These are phyloP conservation scores for Erpetoichthys calabaricus DNA, from an alignment of 2,797 vertebrate genomes.

Conservation along the genomic window DNA sequence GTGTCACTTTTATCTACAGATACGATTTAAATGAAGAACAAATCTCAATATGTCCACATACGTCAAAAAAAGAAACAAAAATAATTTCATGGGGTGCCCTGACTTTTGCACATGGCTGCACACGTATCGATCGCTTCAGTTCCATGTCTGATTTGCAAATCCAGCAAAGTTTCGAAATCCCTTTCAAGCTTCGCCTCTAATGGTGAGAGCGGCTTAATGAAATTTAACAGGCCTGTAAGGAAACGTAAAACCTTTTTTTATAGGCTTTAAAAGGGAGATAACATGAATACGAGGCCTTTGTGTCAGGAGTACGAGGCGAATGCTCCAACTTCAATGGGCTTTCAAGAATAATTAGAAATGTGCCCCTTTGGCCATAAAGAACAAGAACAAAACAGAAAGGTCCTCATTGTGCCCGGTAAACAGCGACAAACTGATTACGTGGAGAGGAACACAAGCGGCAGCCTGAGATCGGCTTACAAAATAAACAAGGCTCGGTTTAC, in stretches of 20 bases:
- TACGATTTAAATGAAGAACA: too few species aligned
- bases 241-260: constrained; percentile 43
- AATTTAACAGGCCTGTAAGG: constrained; percentile 35
- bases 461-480: constrained; percentile 26
- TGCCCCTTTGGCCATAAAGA: constrained; percentile 32
- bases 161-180: too few species aligned
- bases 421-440: too few species aligned
- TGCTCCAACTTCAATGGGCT: constrained; percentile 27
- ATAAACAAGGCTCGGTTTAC: constrained; percentile 19
- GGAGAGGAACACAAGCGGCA: constrained; percentile 30
- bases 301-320: constrained; percentile 15
- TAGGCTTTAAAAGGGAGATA: constrained; percentile 32
- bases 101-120: too few species aligned
- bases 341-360: constrained; percentile 30
- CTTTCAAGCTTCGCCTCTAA: too few species aligned
- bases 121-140: too few species aligned
- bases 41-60: too few species aligned
- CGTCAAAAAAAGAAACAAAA: too few species aligned
- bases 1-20: too few species aligned
- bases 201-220: background rate
- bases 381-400: constrained; percentile 20
- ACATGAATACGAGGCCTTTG: constrained; percentile 32
- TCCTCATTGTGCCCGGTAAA: too few species aligned
- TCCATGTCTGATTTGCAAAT: too few species aligned
- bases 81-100: too few species aligned